Evolutionary conservation across 1,140 invertebrate genomes (phyloP).

Genomic region (Pseudachorutes palmiensis): DNA sequence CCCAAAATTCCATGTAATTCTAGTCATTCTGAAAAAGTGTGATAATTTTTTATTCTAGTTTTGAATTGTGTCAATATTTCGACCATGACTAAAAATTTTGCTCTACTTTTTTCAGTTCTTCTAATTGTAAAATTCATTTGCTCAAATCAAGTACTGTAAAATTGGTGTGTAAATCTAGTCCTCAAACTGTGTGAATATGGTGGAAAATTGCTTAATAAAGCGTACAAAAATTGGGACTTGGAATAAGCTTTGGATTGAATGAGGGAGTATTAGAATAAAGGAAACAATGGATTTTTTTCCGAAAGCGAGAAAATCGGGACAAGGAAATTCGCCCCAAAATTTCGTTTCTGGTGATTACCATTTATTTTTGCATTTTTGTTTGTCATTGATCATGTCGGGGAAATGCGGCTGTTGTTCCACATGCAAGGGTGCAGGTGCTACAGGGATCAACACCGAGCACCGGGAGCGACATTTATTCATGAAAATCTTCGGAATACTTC

Average conservation of each 20-base stretch:
- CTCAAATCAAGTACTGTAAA: background rate
- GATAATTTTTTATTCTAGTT: too few species aligned
- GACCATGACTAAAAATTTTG: conserved; percentile 13
- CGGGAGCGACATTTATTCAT: background rate
- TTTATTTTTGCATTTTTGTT: background rate
- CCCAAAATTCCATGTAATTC: background rate
- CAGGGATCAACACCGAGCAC: background rate
- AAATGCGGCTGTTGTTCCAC: background rate
- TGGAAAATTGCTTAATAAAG: background rate
- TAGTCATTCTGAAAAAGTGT: too few species aligned
- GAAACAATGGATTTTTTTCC: background rate
- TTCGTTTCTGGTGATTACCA: background rate
- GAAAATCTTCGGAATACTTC: background rate
- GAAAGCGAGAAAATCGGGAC: background rate
- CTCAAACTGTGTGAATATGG: background rate
- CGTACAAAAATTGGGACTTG: background rate
- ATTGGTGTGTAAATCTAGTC: background rate
- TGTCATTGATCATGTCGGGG: background rate
- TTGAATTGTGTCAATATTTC: too few species aligned
- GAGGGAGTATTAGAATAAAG: background rate
- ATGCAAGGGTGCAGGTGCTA: background rate
- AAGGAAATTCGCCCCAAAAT: background rate
- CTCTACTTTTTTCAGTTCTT: background rate
- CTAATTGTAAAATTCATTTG: conserved; percentile 6
- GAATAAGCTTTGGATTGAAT: background rate